Base-by-base conservation (phyloP, 2,113 vertebrate genomes). In the Hemibagrus wyckioides region DNA sequence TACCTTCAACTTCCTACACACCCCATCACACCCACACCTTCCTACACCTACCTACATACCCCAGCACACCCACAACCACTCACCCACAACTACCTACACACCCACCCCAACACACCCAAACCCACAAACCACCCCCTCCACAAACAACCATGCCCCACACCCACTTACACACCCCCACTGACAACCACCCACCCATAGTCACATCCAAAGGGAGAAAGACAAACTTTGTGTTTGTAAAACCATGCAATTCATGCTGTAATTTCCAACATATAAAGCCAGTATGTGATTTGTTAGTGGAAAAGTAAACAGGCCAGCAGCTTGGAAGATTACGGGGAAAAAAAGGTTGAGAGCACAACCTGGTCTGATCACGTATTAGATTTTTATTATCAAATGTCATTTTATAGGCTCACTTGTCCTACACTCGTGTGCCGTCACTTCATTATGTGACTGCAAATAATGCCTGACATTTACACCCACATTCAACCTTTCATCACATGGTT, bases 391-490 rank as follows among this genome's bases (percentile, higher is more conserved):
- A 54, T 56, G 50, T 28, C 36, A 30, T 36, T 71, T 48, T 73
- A 33, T 48, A 80, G 50, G 59, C 65, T 61, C 13, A 30, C 79
- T 86, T 15, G 61, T 52, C 61, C 48, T 36, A 23, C 48, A 75
- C 33, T 84, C 4, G 17, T 50, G 77, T 71, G 85, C 28, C 28
- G 39, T 86, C 73, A 65, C 75, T 67, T 73, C 77, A 81, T 73
- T 59, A 86, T 63, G 63, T 82, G 54, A 28, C 65, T 67, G 54
- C 36, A 82, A 82, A 82, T 82, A 82, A 57, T 41, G 36, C 19
- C 50, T 69, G 79, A 82, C 65, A 86, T 82, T 86, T 82, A 44
- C 65, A 86, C 85, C 79, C 79, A 73, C 63, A 73, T 23, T 81
- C 61, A 69, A 69, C 85, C 48, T 86, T 86, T 86, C 85, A 80